Conservation (phyloP, 2,888 invertebrate genomes). For the Perithous albicinctus region DNA sequence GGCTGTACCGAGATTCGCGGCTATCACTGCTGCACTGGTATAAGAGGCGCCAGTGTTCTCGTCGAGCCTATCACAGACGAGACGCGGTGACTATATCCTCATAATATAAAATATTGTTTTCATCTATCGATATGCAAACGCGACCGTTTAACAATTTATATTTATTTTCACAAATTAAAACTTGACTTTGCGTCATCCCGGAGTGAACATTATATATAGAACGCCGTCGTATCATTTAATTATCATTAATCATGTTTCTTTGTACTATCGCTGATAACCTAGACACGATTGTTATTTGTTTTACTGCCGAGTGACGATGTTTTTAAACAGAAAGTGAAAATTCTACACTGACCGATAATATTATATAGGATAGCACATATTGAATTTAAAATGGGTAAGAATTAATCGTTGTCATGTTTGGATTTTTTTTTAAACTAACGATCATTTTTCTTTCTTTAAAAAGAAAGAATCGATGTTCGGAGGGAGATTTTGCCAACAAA, state of each 20-base stretch:
- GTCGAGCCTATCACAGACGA: constrained; percentile 49
- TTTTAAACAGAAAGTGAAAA: not conserved
- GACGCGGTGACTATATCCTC: constrained; percentile 38
- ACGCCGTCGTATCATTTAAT: not conserved
- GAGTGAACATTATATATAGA: not conserved
- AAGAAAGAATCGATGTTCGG: not conserved
- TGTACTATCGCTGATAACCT: not conserved
- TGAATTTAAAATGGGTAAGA: constrained; percentile 52
- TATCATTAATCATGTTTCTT: not conserved
- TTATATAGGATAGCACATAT: not conserved
- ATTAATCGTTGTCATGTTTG: not conserved
- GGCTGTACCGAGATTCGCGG: constrained; percentile 55
- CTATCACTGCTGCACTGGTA: constrained; percentile 48
- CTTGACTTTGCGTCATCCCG: not conserved
- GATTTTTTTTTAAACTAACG: not conserved
- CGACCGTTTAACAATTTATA: not conserved
- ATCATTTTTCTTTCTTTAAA: not conserved
- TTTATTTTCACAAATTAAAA: not conserved
- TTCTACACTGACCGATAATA: not conserved
- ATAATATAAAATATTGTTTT: constrained; percentile 36
- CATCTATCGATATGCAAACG: constrained; percentile 30
- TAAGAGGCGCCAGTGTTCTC: constrained; percentile 62
- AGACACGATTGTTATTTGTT: not conserved
- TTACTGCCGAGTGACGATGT: not conserved
- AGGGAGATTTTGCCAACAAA: not conserved